Conservation (phyloP, 2,888 invertebrate species). For the Habroteleia sp. region DNA sequence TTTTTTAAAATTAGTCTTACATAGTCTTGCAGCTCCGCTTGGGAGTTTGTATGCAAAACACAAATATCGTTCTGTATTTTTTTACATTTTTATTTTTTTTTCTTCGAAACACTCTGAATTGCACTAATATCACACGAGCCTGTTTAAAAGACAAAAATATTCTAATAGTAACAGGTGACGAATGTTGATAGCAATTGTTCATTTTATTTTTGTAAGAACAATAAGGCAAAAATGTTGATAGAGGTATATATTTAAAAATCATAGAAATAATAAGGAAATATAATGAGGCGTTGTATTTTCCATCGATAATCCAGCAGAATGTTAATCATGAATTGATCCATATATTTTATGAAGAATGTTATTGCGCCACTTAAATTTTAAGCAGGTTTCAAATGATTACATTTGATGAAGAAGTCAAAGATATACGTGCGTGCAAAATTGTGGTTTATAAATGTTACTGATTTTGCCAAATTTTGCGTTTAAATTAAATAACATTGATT, state of each 20-base stretch:
- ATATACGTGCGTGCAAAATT: too few species aligned
- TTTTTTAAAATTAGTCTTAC: conserved; percentile 36
- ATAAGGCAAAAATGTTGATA: not conserved
- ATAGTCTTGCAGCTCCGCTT: conserved; percentile 39
- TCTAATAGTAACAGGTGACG: conserved; percentile 29
- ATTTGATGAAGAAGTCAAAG: too few species aligned
- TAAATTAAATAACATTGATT: too few species aligned
- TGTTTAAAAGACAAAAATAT: conserved; percentile 8
- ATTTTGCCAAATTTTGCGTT: too few species aligned
- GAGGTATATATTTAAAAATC: conserved; percentile 16
- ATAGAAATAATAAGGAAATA: conserved; percentile 4
- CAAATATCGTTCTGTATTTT: too few species aligned
- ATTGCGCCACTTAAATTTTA: conserved; percentile 32
- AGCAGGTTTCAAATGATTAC: not conserved
- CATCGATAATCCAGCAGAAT: conserved; percentile 7
- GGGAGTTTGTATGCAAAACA: not conserved
- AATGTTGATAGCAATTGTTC: conserved; percentile 36
- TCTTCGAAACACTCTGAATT: conserved; percentile 23
- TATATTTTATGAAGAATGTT: conserved; percentile 49
- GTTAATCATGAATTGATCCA: conserved; percentile 16
- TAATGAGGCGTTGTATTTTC: not conserved
- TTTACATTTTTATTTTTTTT: conserved; percentile 1
- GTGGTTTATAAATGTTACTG: too few species aligned
- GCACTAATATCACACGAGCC: conserved; percentile 2
- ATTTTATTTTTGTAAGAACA: conserved; percentile 37